phyloP scores from a whole-genome alignment of 2,888 invertebrate genomes.

The Cheilosia pagana region DNA sequence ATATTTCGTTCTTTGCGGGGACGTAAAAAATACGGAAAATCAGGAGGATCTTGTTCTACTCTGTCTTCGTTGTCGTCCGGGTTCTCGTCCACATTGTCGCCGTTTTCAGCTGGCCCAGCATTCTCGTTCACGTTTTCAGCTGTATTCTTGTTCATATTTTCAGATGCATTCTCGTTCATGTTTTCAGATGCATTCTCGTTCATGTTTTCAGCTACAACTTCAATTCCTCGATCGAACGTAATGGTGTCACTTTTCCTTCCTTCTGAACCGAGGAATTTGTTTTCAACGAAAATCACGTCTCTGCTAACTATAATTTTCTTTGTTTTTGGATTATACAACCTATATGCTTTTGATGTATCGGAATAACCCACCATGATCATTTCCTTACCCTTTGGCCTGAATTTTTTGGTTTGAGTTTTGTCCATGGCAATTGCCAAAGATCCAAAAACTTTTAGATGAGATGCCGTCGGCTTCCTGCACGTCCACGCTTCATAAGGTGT shows the following conservation, averaged over 20 bases:
- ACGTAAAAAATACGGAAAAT: slow-evolving; percentile 17
- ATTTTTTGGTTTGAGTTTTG: slow-evolving; percentile 36
- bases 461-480: slow-evolving; percentile 10
- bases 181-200: not conserved
- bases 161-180: not conserved
- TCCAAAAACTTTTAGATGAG: slow-evolving; percentile 41
- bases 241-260: not conserved
- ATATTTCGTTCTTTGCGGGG: slow-evolving; percentile 30
- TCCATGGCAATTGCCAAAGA: slow-evolving; percentile 31
- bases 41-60: not conserved
- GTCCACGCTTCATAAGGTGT: slow-evolving; percentile 37
- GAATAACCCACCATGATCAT: slow-evolving; percentile 38
- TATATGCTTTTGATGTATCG: slow-evolving; percentile 57
- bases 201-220: not conserved
- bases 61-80: not conserved
- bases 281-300: slow-evolving; percentile 26
- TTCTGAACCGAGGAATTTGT: not conserved
- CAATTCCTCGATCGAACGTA: not conserved
- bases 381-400: slow-evolving; percentile 33
- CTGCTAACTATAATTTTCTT: slow-evolving; percentile 34
- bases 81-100: slow-evolving; percentile 1
- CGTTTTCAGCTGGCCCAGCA: slow-evolving; percentile 5
- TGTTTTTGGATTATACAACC: slow-evolving; percentile 39
- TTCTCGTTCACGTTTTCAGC: slow-evolving; percentile 3
- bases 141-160: not conserved